Evolutionary conservation across 1,140 invertebrate genomes (phyloP), one percentile per base, ranked within the genome.

Genomic region (Eueides isabella): DNA sequence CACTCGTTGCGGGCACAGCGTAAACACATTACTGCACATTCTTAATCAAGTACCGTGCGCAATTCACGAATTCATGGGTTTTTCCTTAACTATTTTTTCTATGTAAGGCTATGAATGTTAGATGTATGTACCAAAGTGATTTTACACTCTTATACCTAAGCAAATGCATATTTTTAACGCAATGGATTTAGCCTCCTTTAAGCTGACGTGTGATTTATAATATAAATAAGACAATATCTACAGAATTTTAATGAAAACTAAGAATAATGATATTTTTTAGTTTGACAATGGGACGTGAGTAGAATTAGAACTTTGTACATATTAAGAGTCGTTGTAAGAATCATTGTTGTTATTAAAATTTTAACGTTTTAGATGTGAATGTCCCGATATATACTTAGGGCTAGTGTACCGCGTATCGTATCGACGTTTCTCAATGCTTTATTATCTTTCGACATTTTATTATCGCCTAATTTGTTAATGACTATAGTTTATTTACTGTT

Each of bases 301-400:
- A 68, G 55, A 33, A 62, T 65, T 61, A 38, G 62, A 61, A 72
- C 69, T 85, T 85, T 90, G 87, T 90, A 90, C 77, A 90, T 90
- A 89, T 75, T 82, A 77, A 79, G 81, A 79, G 81, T 80, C 77
- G 41, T 74, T 79, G 71, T 75, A 80, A 74, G 44, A 79, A 86
- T 88, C 83, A 86, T 85, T 85, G 84, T 90, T 92, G 84, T 90
- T 88, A 87, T 85, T 84, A 75, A 80, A 85, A 85, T 87, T 66
- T 86, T 84, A 85, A 87, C 83, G 82, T 85, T 89, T 88, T 90
- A 86, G 82, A 89, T 84, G 81, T 87, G 83, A 84, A 77, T 69
- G 81, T 87, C 89, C 87, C 87, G 71, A 79, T 72, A 76, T 81
- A 82, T 79, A 84, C 75, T 76, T 83, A 76, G 71, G 68, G 14